Evolutionary conservation across 2,888 invertebrate genomes (phyloP).

Genomic region (Zaprionus bogoriensis): DNA sequence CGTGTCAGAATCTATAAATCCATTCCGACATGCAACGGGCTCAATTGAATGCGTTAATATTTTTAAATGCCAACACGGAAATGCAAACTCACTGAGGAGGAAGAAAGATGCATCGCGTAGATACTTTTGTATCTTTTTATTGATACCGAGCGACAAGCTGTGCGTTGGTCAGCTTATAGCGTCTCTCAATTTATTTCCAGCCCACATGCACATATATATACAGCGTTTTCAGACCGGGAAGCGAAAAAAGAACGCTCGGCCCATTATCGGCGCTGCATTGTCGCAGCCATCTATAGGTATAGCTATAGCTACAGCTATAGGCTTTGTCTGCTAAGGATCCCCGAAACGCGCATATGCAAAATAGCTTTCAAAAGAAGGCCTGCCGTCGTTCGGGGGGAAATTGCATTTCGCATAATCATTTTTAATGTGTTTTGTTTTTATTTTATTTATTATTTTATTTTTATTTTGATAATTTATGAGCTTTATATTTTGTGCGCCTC

Average conservation of each 20-base stretch:
- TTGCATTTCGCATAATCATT: constrained; percentile 24
- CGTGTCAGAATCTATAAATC: constrained; percentile 28
- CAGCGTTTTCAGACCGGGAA: constrained; percentile 38
- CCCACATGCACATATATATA: constrained; percentile 5
- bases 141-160: constrained; percentile 40
- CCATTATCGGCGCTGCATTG: constrained; percentile 15
- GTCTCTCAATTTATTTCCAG: constrained; percentile 18
- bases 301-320: too few species aligned
- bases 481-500: constrained; percentile 30
- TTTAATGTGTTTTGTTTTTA: constrained; percentile 5
- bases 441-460: constrained; percentile 5
- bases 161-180: constrained; percentile 16
- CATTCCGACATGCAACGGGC: too few species aligned
- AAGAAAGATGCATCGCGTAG: constrained; percentile 43
- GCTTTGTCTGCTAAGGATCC: too few species aligned
- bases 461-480: constrained; percentile 41
- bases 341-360: too few species aligned
- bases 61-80: constrained; percentile 55
- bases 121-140: constrained; percentile 56
- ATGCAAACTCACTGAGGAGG: constrained; percentile 24
- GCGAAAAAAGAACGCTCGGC: constrained; percentile 7
- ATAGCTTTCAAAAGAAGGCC: constrained; percentile 49
- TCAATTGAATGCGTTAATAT: constrained; percentile 46
- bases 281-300: constrained; percentile 16
- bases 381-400: too few species aligned